These are phyloP conservation scores for Eumerus sabulonum DNA, from an alignment of 2,888 invertebrate genomes.

Conservation along the genomic window DNA sequence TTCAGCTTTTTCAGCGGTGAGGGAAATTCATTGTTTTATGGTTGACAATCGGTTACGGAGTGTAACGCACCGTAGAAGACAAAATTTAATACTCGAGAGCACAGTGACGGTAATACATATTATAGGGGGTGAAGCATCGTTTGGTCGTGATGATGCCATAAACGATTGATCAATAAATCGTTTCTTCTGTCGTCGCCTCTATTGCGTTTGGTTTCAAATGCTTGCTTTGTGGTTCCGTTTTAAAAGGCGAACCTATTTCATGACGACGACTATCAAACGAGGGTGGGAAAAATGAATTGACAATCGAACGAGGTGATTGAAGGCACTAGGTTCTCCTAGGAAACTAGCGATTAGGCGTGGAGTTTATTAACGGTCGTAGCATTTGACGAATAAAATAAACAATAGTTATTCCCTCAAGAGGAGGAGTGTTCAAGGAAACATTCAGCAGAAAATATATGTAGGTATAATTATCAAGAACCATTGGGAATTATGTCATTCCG, in stretches of 20 bases:
- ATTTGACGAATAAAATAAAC: background rate
- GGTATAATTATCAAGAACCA: no score
- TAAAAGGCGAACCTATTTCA: conserved; percentile 29
- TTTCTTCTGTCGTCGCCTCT: conserved; percentile 16
- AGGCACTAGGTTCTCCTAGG: conserved; percentile 30
- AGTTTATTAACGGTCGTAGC: conserved; percentile 4
- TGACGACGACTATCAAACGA: conserved; percentile 4
- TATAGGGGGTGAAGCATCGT: conserved; percentile 14
- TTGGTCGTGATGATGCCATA: conserved; percentile 58
- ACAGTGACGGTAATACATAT: conserved; percentile 15
- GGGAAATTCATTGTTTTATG: conserved; percentile 27
- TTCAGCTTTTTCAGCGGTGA: conserved; percentile 15
- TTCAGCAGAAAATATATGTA: background rate
- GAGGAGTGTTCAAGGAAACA: conserved; percentile 6
- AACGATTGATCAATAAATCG: conserved; percentile 55
- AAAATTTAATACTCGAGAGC: conserved; percentile 9
- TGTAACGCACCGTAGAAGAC: conserved; percentile 15
- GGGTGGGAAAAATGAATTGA: conserved; percentile 37
- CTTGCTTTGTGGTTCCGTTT: conserved; percentile 7
- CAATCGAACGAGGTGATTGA: conserved; percentile 39
- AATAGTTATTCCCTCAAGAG: conserved; percentile 33
- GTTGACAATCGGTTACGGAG: conserved; percentile 13
- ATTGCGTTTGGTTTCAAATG: conserved; percentile 8
- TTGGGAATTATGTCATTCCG: no score
- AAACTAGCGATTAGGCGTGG: conserved; percentile 28